These are phyloP conservation scores for Caenorhabditis inopinata DNA, from an alignment of 1,140 invertebrate genomes.

Conservation along the genomic window DNA sequence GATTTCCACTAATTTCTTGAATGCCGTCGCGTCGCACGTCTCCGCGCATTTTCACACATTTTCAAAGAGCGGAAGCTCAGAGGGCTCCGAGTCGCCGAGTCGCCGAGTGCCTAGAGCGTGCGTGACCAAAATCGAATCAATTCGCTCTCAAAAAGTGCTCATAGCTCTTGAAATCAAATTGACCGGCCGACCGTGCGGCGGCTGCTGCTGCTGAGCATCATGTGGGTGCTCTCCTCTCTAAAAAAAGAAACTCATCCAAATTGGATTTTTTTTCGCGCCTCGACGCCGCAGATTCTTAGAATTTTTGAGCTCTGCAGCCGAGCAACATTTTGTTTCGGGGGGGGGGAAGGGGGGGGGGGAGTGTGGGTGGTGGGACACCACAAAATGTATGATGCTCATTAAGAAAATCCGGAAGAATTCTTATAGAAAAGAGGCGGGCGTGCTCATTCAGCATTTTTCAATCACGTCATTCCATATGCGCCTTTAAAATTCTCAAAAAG, in stretches of 20 bases:
- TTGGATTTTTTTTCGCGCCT: not conserved
- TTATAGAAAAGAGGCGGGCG: no score
- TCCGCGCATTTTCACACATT: no score
- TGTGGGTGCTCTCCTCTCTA: not conserved
- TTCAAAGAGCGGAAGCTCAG: not conserved
- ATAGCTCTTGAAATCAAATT: constrained; percentile 23
- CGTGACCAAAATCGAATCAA: not conserved
- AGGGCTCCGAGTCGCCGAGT: no score
- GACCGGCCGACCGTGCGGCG: not conserved
- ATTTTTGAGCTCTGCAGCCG: not conserved
- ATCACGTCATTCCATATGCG: no score
- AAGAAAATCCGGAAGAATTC: no score
- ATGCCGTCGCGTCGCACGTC: no score
- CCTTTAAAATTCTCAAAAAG: no score
- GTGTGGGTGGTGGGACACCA: not conserved
- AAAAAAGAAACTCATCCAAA: constrained; percentile 14
- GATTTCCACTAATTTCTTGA: no score
- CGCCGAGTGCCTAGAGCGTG: no score
- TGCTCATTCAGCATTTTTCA: no score
- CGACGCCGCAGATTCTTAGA: not conserved
- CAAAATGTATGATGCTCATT: not conserved
- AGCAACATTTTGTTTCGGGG: not conserved
- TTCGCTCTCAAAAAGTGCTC: not conserved
- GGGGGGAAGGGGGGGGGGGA: no score
- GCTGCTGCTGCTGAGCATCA: not conserved